Base-by-base conservation (phyloP, 2,797 vertebrate genomes). In the Leptodactylus fallax region DNA sequence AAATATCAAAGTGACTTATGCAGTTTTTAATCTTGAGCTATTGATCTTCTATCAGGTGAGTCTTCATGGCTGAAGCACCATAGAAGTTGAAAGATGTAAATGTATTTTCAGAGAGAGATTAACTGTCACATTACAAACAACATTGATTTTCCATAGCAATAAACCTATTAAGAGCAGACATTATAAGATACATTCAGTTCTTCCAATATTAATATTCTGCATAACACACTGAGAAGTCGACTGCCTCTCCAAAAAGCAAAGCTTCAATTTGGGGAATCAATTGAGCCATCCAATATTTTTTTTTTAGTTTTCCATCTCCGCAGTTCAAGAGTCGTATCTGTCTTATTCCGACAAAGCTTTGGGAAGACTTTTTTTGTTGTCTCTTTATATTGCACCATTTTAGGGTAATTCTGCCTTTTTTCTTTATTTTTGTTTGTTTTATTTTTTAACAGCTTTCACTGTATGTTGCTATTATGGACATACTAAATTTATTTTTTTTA, bases 141-240 rank as follows among this genome's bases (percentile, higher is more conserved):
- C 19, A 72, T 72, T 72, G 69, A 72, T 72, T 72, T 72, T 72
- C 36, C 16, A 72, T 49, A 47, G 69, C 69, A 72, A 72, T 72
- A 72, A 72, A 45, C 16, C 69, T 72, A 72, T 72, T 72, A 72
- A 47, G 69, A 72, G 7, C 16, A 72, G 69, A 47, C 69, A 72
- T 69, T 69, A 16, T 21, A 9, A 72, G 69, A 72, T 21, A 21
- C 36, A 19, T 72, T 36, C 12, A 69, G 25, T 36, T 69, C 65
- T 27, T 49, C 36, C 45, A 72, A 17, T 47, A 19, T 47, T 10
- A 72, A 72, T 72, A 47, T 72, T 47, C 45, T 72, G 16, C 21
- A 23, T 47, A 16, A 72, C 36, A 47, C 36, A 49, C 7, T 23
- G 61, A 3, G 21, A 63, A 63, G 7, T n/a, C 16, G 27, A 45